Conservation (phyloP, 2,797 vertebrate genomes). For the Acipenser transmontanus region DNA sequence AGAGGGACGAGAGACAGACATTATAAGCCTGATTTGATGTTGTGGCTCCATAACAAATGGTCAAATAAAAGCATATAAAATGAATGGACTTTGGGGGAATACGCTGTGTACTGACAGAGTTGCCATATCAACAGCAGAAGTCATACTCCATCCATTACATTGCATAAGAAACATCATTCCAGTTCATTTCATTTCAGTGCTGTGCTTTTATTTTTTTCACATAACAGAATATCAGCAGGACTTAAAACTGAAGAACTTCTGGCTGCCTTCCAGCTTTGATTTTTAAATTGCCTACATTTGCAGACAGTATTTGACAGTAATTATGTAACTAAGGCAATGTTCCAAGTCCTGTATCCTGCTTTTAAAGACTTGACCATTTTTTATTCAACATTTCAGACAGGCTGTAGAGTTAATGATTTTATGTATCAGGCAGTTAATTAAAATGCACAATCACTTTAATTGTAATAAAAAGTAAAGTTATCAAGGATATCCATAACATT, state of each 20-base stretch:
- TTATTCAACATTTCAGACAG: constrained; percentile 5
- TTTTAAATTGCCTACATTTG: constrained; percentile 1
- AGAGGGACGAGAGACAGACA: too few relatives aligned
- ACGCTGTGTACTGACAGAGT: constrained; percentile 12
- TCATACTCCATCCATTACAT: background rate
- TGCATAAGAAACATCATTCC: constrained; percentile 9
- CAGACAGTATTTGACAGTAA: constrained; percentile 7
- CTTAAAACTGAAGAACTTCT: background rate
- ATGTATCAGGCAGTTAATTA: background rate
- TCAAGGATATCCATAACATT: background rate
- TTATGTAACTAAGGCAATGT: constrained; percentile 4
- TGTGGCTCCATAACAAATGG: too few relatives aligned
- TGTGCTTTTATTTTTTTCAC: constrained; percentile 5
- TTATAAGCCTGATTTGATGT: too few relatives aligned
- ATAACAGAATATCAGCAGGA: constrained; percentile 7
- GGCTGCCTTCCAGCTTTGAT: background rate
- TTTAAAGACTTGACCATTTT: constrained; percentile 3
- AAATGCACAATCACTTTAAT: background rate
- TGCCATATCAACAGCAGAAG: constrained; percentile 12
- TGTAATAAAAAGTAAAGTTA: constrained; percentile 2
- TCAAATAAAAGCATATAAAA: too few relatives aligned
- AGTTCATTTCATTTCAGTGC: background rate
- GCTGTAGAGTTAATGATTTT: too few relatives aligned
- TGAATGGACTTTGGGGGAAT: background rate
- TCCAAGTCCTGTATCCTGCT: background rate